Evolutionary conservation across 2,113 vertebrate genomes (phyloP).

Genomic region (Anguilla japonica): DNA sequence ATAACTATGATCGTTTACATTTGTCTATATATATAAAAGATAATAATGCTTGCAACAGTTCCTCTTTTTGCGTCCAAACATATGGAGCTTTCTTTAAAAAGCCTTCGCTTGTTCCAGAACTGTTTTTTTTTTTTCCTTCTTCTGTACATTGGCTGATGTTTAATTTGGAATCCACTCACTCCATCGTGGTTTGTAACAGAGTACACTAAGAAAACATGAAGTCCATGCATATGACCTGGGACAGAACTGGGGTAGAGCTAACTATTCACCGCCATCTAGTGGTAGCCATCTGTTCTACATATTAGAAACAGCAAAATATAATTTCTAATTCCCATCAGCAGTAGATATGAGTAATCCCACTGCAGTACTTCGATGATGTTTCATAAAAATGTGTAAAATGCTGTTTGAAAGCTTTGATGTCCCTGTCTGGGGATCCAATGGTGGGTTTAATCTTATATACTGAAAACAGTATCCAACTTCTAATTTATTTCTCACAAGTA

Average conservation of each 20-base stretch:
- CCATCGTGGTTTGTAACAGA: neutral
- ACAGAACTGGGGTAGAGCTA: constrained; percentile 7
- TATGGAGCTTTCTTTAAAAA: neutral
- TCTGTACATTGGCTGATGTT: neutral
- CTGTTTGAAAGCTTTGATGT: too few relatives aligned
- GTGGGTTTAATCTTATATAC: too few relatives aligned
- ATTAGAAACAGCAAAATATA: neutral
- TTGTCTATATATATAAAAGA: neutral
- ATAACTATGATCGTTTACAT: neutral
- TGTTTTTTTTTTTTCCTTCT: too few relatives aligned
- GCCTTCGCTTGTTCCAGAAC: neutral
- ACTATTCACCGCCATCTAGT: constrained; percentile 50
- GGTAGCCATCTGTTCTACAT: constrained; percentile 15
- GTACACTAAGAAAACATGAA: neutral
- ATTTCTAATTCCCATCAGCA: neutral
- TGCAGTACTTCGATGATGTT: too few relatives aligned
- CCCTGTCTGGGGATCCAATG: too few relatives aligned
- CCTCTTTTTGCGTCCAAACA: neutral
- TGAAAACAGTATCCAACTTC: too few relatives aligned
- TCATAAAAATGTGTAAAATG: too few relatives aligned
- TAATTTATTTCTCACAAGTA: too few relatives aligned
- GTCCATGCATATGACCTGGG: neutral
- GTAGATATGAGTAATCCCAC: neutral
- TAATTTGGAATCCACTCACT: neutral
- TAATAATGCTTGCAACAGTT: neutral